Conservation (phyloP, 2,888 invertebrate genomes). For the Heliconius cydno region DNA sequence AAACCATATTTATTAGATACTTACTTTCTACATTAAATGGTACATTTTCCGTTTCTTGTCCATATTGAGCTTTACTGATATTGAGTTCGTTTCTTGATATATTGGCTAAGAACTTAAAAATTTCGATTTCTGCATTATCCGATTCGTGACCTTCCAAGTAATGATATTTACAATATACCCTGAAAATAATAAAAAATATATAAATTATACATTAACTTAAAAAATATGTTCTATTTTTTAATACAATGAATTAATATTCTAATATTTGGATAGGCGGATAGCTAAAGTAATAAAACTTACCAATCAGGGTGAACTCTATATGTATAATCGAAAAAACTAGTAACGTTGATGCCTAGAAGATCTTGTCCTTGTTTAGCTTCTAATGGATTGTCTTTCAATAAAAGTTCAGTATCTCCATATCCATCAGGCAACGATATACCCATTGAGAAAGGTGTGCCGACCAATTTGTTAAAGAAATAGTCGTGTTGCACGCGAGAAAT, state of each 20-base stretch:
- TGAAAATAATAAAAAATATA: slow-evolving; percentile 57
- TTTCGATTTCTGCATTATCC: slow-evolving; percentile 88
- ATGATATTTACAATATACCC: slow-evolving; percentile 95
- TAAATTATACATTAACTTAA: background rate
- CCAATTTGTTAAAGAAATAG: slow-evolving; percentile 92
- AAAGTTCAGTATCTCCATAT: slow-evolving; percentile 90
- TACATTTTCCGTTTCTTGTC: slow-evolving; percentile 57
- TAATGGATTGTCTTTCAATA: slow-evolving; percentile 90
- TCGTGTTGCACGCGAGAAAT: slow-evolving; percentile 91
- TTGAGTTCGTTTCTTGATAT: slow-evolving; percentile 80
- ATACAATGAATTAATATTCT: background rate
- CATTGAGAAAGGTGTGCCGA: slow-evolving; percentile 94
- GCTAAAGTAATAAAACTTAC: slow-evolving; percentile 71
- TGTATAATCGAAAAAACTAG: slow-evolving; percentile 88
- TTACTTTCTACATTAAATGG: slow-evolving; percentile 64
- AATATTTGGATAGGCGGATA: background rate
- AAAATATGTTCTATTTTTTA: background rate
- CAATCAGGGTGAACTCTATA: slow-evolving; percentile 94
- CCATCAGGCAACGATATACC: slow-evolving; percentile 91
- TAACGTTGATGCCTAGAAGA: slow-evolving; percentile 87
- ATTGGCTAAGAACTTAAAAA: slow-evolving; percentile 88
- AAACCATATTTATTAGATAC: slow-evolving; percentile 45
- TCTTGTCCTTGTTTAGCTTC: slow-evolving; percentile 86
- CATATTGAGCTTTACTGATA: slow-evolving; percentile 73
- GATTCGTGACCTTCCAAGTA: slow-evolving; percentile 91